Base-by-base conservation (phyloP, 1,140 invertebrate genomes). In the Oreohelix idahoensis region DNA sequence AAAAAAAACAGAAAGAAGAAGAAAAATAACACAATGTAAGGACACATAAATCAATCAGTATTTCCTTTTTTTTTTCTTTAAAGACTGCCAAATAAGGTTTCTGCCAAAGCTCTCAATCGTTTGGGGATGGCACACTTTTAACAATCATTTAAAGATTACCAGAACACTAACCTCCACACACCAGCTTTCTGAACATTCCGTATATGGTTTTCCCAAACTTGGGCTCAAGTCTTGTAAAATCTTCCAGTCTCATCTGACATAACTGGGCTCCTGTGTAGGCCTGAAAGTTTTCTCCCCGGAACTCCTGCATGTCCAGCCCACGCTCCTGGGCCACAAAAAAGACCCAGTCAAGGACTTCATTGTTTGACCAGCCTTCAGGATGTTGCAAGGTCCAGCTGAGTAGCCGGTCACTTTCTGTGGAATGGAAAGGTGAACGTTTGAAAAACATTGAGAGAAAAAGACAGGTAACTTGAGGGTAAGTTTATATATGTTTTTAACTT, bases 261-360 rank as follows among this genome's bases (percentile, higher is more conserved):
- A 92, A 85, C 76, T 90, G 83, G 20, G 76, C 75, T 15, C 91
- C 91, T 11, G 87, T 87, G 10, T 89, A 58, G 49, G 84, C 84
- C 75, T 91, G 89, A 86, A 91, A 92, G 26, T 85, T 85, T 82
- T 92, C 91, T 23, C 86, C 90, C 35, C 87, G 70, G 51, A 91
- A 58, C 58, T 87, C 86, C n/a, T 86, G 77, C 69, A 87, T 85
- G 83, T 89, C 87, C 2, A 90, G 75, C 13, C 84, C 79, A 23
- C 85, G 83, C 70, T 84, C 84, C 76, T 88, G 85, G 13, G 84
- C 88, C 51, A 88, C 81, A 80, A 84, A 89, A 78, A 90, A 90
- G 32, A 91, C 38, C 89, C 89, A 91, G 81, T 89, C 89, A 38
- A 90, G 84, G 20, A 91, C 89, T 32, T 91, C 87, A 13, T 81